Evolutionary conservation across 2,113 vertebrate genomes (phyloP), one percentile per base, ranked within the genome.

Genomic region (Nibea coibor): DNA sequence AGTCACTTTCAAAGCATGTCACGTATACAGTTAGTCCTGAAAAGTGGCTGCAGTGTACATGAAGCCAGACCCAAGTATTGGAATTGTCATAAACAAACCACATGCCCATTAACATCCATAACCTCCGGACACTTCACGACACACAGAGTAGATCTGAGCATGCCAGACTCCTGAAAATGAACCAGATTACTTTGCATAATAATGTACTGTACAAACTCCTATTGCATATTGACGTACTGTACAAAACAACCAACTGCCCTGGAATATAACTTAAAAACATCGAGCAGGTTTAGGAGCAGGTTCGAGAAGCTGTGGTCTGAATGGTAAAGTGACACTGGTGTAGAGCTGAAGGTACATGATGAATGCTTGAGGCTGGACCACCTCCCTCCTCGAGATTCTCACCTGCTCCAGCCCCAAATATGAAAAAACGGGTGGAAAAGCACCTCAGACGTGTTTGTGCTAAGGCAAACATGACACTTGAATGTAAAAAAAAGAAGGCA

Each of bases 161-260:
- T 92, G 91, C 92, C 81, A 74, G 78, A 91, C 76, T 77, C 59
- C 81, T 75, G 75, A 82, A 80, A 85, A 84, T 39, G 0, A 39
- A 65, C 59, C 72, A 69, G 51, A 61, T 85, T 56, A 86, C 54
- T 83, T 93, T 94, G 93, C 93, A 94, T 93, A 94, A 86, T 91
- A 82, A 86, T 81, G 80, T 91, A 92, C 83, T 91, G 63, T 87
- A 93, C 88, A 91, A 84, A 89, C 61, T 53, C 76, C 72, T 81
- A 83, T 91, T 92, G 91, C 92, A 93, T 93, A 92, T 87, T 82
- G 57, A 88, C n/a, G 20, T 65, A 89, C 78, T 89, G 77, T 88
- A 89, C 89, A 92, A 88, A 90, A 87, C 43, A 64, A 83, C 62
- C 26, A 64, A 82, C 56, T 9, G 50, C 71, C 76, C 71, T 48